Base-by-base conservation (phyloP, 2,797 vertebrate species). In the Ctenopoma kingsleyae region DNA sequence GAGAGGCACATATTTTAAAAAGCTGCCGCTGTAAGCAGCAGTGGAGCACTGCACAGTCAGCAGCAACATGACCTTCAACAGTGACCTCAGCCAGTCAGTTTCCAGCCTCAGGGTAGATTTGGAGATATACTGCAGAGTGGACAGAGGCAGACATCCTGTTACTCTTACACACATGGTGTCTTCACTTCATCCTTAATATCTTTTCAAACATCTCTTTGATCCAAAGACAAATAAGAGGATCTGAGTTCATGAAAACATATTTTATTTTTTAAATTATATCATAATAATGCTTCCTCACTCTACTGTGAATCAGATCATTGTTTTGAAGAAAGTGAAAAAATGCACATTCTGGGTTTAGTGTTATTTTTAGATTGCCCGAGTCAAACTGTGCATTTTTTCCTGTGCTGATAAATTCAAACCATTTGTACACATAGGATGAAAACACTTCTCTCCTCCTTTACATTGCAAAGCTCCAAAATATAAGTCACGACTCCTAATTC, bases 51-150 rank as follows among this genome's bases (percentile, higher is more conserved):
- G 73, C 48, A n/a, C 43, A 69, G 80, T 89, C 87, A 88, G 89
- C 86, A 89, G 74, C 74, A 52, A 30, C 60, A 27, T 35, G 55
- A 86, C 84, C 89, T 86, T 89, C 78, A 82, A 11, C 73, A 36
- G 62, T 43, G 82, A 87, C 86, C 86, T 82, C 58, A n/a, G 59
- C 56, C 70, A 55, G 66, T 58, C 74, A 54, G 68, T 58, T 82
- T 78, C 69, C 12, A 73, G 73, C 84, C 81, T 75, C 77, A 1
- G 57, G 84, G 72, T 59, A 65, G 15, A 48, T 4, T 52, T 38
- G 59, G 66, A 80, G 78, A 85, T 67, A 72, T 22, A 43, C 43
- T 50, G 67, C 30, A 16, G 65, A 65, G 61, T 20, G n/a, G 71
- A 73, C 50, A 58, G 69, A 40, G 53, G 27, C 64, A 74, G 41